phyloP scores from a whole-genome alignment of 2,888 invertebrate species.

The Drosophila limbata region DNA sequence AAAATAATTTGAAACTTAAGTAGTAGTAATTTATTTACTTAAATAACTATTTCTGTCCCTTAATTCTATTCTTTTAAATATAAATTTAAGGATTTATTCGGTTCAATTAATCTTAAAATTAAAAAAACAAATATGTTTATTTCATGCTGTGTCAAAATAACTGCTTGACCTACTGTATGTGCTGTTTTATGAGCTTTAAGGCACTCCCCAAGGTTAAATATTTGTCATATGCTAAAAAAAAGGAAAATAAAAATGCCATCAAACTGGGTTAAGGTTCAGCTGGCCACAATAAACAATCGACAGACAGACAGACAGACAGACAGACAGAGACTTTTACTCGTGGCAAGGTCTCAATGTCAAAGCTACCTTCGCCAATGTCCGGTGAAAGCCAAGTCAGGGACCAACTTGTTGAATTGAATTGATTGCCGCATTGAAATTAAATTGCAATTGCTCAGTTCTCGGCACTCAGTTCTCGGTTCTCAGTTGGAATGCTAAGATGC shows the following conservation, averaged over 20 bases:
- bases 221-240: conserved; percentile 42
- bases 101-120: too few relatives aligned
- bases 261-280: conserved; percentile 59
- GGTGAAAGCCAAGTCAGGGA: conserved; percentile 23
- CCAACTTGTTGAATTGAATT: conserved; percentile 78
- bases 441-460: conserved; percentile 66
- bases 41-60: too few relatives aligned
- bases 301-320: not conserved
- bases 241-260: conserved; percentile 11
- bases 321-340: not conserved
- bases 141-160: not conserved
- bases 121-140: too few relatives aligned
- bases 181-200: conserved; percentile 14
- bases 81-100: too few relatives aligned
- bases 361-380: conserved; percentile 21
- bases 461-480: conserved; percentile 6
- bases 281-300: conserved; percentile 26
- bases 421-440: conserved; percentile 75
- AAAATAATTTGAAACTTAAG: too few relatives aligned
- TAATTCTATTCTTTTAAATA: too few relatives aligned
- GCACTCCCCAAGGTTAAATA: conserved; percentile 56
- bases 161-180: not conserved
- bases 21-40: too few relatives aligned
- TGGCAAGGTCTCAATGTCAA: conserved; percentile 53
- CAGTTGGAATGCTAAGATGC: conserved; percentile 73